Conservation (phyloP, 2,113 vertebrate species). For the Sus scrofa region T2T-Sscrofa CM000822.6:83702501-83703000, state of each 20-base stretch:
- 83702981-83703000: background rate
- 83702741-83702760: background rate
- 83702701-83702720: background rate
- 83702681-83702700: background rate
- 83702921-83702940: background rate
- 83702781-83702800: background rate
- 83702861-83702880: background rate
- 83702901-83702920: background rate
- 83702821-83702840: background rate
- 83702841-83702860: background rate
- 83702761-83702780: background rate
- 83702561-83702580: background rate
- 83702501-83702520: background rate
- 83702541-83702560: background rate
- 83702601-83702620: background rate
- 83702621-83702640: background rate
- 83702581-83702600: background rate
- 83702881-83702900: background rate
- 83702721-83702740: background rate
- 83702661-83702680: background rate
- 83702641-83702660: background rate
- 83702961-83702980: background rate
- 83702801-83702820: background rate
- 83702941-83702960: background rate
- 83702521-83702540: too few species aligned